Percentiles rank a stretch among this genome's conserved stretches.
Evolutionary conservation across 2,888 invertebrate genomes (phyloP).

Genomic region (Steinernema hermaphroditum): DNA sequence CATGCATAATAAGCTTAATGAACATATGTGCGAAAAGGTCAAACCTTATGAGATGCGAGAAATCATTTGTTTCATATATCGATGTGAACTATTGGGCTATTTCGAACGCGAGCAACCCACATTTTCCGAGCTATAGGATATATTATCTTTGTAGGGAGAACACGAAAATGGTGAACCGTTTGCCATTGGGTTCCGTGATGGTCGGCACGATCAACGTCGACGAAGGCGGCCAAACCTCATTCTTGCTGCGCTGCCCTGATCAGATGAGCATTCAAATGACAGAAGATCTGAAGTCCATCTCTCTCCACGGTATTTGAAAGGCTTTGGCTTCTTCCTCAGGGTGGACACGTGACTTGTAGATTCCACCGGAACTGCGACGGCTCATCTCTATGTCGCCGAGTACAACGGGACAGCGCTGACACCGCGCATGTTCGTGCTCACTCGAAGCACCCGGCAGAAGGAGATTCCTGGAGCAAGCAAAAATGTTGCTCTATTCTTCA

Average conservation of each 20-base stretch:
- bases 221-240: conserved; percentile 6
- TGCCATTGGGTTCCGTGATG: conserved; percentile 9
- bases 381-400: neutral
- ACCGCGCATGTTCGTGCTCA: conserved; percentile 15
- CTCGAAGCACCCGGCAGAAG: neutral
- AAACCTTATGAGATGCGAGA: neutral
- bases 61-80: too few relatives aligned
- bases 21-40: neutral
- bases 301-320: neutral
- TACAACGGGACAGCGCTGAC: conserved; percentile 13
- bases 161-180: conserved; percentile 13
- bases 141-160: neutral
- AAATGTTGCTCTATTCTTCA: conserved; percentile 14
- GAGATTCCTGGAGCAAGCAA: neutral
- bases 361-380: neutral
- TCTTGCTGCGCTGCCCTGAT: neutral
- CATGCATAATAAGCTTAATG: neutral
- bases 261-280: neutral
- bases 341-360: neutral
- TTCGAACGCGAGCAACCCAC: too few relatives aligned
- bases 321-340: neutral
- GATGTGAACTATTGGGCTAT: too few relatives aligned
- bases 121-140: too few relatives aligned
- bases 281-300: conserved; percentile 1
- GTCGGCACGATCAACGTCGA: neutral